Conservation (phyloP, 2,888 invertebrate genomes). For the Crematogaster levior region DNA sequence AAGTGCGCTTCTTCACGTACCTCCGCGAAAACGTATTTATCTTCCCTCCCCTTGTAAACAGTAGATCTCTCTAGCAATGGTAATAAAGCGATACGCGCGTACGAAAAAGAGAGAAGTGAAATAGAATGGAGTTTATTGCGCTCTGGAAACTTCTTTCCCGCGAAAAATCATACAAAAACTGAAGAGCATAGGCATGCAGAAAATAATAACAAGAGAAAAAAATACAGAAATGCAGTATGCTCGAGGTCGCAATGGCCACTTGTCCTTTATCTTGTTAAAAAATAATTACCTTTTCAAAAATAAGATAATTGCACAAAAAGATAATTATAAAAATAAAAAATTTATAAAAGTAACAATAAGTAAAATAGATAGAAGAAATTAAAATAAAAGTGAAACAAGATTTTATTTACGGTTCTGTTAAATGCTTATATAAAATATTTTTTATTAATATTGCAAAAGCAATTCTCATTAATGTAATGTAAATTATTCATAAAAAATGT, state of each 20-base stretch:
- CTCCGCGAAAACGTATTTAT: slow-evolving; percentile 22
- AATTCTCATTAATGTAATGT: not conserved
- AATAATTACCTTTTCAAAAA: no score
- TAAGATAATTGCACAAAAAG: not conserved
- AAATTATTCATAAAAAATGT: not conserved
- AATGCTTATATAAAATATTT: not conserved
- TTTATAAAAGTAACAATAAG: not conserved
- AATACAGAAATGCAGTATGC: no score
- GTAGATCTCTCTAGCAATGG: not conserved
- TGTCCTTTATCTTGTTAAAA: no score
- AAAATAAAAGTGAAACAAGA: not conserved
- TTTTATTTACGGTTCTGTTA: not conserved
- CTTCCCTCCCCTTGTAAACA: not conserved
- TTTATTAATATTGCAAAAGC: not conserved
- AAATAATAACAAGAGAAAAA: not conserved
- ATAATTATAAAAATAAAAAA: not conserved
- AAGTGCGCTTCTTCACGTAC: not conserved
- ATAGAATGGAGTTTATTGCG: slow-evolving; percentile 21
- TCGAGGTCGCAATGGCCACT: not conserved
- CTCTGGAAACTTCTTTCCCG: not conserved
- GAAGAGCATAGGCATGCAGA: not conserved
- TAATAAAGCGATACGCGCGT: slow-evolving; percentile 25
- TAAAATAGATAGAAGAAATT: not conserved
- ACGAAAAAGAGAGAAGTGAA: not conserved
- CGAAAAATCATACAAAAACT: not conserved